Base-by-base conservation (phyloP, 2,888 invertebrate genomes). In the Pyrrhia umbra region DNA sequence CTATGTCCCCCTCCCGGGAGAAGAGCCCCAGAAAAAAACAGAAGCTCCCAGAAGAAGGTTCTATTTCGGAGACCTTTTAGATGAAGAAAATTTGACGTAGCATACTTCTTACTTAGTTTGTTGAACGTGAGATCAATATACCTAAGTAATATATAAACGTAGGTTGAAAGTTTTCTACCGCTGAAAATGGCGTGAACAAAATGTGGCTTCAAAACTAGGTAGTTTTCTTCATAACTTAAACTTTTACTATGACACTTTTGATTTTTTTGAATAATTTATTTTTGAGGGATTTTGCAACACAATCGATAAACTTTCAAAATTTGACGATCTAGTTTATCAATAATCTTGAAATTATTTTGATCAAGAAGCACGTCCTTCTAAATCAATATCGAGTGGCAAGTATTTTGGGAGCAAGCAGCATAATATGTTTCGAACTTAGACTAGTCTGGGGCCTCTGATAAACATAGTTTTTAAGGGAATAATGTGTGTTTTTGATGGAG, bases 31-130 rank as follows among this genome's bases (percentile, higher is more conserved):
- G 10, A 16, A 18, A 6, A 40, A 18, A 10, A 5, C 6, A 2
- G 23, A 1, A 1, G 4, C 1, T 3, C 37, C 20, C 13, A 34
- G 15, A n/a, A 66, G 69, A 34, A 73, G 74, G 46, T 69, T 69
- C 13, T 20, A 15, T 45, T 69, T 69, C 18, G 68, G 47, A 23
- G 47, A 69, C 1, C 30, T 9, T 18, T 18, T 42, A n/a, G 4
- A 30, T 15, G 59, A 66, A 50, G 30, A 49, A 34, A 18, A 30
- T 27, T 27, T 15, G 61, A 21, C 25, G 10, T 69, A 69, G 15
- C 21, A 13, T 20, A 2, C n/a, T 15, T 15, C 13, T 58, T 2
- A 6, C 6, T 20, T 30, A 30, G 23, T 40, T 10, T 30, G 27
- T 10, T n/a, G 3, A 25, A 21, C 49, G 42, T 43, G 27, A 23